Evolutionary conservation across 2,888 invertebrate genomes (phyloP).

Genomic region (Charanyca ferruginea): DNA sequence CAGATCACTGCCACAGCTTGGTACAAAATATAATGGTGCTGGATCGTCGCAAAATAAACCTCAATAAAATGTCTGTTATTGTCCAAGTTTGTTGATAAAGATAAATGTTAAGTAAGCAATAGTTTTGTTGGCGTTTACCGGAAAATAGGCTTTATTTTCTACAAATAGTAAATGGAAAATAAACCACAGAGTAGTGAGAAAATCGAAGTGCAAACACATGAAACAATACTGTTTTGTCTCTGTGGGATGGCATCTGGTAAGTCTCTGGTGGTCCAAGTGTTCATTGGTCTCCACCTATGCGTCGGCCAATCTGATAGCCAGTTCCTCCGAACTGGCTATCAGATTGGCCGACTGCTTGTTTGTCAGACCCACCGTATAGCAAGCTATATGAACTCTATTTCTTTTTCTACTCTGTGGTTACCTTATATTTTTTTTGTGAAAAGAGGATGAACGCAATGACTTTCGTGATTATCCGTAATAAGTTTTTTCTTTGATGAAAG

Average conservation of each 20-base stretch:
- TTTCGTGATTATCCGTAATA: background rate
- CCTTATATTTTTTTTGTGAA: background rate
- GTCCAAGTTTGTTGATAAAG: conserved; percentile 31
- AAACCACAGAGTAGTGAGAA: background rate
- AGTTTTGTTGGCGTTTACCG: conserved; percentile 23
- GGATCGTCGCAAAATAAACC: conserved; percentile 65
- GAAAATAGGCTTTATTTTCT: conserved; percentile 18
- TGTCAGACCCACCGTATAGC: background rate
- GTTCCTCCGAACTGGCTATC: too few relatives aligned
- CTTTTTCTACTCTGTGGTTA: conserved; percentile 12
- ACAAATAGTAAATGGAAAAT: background rate
- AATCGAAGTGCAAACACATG: background rate
- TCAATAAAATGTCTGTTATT: conserved; percentile 32
- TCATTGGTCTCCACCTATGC: too few relatives aligned
- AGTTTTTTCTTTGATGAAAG: conserved; percentile 6
- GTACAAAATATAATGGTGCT: conserved; percentile 83
- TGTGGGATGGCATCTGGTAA: background rate
- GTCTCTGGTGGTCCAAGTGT: too few relatives aligned
- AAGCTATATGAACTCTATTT: background rate
- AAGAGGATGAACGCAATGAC: background rate
- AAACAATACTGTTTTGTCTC: background rate
- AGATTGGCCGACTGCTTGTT: background rate
- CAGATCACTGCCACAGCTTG: conserved; percentile 78
- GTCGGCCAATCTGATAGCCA: too few relatives aligned
- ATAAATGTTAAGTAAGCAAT: conserved; percentile 40